phyloP scores from a whole-genome alignment of 2,113 vertebrate species.

The Isichthys henryi region DNA sequence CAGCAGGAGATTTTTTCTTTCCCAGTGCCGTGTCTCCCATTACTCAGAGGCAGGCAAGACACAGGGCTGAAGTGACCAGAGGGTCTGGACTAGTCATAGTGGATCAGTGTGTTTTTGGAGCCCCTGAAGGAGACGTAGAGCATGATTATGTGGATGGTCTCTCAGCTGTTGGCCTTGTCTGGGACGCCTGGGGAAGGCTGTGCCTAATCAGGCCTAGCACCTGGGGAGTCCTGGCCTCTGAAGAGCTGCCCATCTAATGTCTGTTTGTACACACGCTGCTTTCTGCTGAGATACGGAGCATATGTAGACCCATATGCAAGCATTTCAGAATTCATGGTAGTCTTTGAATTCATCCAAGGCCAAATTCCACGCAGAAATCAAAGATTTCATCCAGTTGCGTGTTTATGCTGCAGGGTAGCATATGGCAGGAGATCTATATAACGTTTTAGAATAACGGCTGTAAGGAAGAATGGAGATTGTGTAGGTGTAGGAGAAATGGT shows the following conservation, averaged over 20 bases:
- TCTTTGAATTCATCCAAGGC: not conserved
- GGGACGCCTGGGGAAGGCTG: not conserved
- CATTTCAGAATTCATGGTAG: not conserved
- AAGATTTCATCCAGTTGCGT: not conserved
- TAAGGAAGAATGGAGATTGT: not conserved
- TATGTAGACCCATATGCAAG: not conserved
- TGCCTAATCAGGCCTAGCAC: not conserved
- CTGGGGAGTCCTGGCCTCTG: not conserved
- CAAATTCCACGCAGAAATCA: not conserved
- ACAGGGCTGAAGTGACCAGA: not conserved
- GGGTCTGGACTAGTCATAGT: constrained; percentile 8
- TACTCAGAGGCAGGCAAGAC: not conserved
- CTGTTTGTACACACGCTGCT: not conserved
- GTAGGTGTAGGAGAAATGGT: not conserved
- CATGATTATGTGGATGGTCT: not conserved
- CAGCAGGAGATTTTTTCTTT: not conserved
- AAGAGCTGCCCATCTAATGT: not conserved
- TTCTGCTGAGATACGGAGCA: not conserved
- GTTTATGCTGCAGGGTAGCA: not conserved
- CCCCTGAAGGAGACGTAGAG: not conserved
- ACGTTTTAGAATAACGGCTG: not conserved
- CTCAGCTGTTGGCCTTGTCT: constrained; percentile 3
- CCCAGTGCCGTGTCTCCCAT: not conserved
- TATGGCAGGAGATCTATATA: not conserved
- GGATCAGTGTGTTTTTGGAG: not conserved